phyloP scores from a whole-genome alignment of 2,797 vertebrate genomes.

The Lacerta bilineata region DNA sequence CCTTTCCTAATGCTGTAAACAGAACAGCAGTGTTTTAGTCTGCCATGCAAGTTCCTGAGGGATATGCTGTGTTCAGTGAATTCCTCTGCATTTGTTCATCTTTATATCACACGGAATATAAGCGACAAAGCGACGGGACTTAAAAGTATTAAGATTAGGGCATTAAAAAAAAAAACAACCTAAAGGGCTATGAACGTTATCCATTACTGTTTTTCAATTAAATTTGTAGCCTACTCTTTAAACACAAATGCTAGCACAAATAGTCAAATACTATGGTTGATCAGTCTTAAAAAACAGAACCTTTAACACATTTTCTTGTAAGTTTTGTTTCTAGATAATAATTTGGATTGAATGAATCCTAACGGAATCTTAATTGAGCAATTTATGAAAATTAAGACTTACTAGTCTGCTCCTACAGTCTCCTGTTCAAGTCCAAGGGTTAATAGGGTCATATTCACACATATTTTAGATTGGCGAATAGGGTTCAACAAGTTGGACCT shows the following conservation, averaged over 20 bases:
- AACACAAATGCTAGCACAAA: background rate
- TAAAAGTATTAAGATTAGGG: conserved; percentile 29
- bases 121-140: conserved; percentile 25
- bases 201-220: background rate
- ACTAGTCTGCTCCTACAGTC: background rate
- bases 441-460: background rate
- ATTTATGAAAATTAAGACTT: background rate
- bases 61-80: conserved; percentile 39
- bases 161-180: conserved; percentile 1
- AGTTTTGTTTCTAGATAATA: background rate
- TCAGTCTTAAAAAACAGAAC: background rate
- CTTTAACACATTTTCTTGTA: background rate
- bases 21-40: conserved; percentile 33
- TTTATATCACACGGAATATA: conserved; percentile 43
- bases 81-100: conserved; percentile 42
- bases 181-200: background rate
- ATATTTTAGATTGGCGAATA: background rate
- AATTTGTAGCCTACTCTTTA: background rate
- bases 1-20: conserved; percentile 40
- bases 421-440: background rate
- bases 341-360: background rate
- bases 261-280: background rate
- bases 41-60: conserved; percentile 43
- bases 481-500: background rate
- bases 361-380: background rate